Base-by-base conservation (phyloP, 2,113 vertebrate species). In the Bolborhynchus lineola region DNA sequence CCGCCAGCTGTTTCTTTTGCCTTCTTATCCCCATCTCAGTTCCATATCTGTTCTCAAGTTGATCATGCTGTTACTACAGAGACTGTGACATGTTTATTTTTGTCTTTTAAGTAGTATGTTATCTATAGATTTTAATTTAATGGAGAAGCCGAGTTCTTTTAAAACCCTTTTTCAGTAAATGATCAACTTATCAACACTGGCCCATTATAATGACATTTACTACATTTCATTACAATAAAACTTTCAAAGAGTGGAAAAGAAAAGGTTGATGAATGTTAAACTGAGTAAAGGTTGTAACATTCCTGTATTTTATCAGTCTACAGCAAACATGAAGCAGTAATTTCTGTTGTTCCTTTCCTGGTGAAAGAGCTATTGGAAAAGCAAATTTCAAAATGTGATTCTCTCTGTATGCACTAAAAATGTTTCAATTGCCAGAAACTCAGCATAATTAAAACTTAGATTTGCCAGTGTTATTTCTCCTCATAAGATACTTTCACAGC, bases 181-280 rank as follows among this genome's bases (percentile, higher is more conserved):
- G 81, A 93, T 95, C 42, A 28, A 88, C 86, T 94, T 96, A 96
- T 96, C 95, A 94, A 96, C 82, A 23, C 81, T 91, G 89, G 81
- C 46, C 93, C 96, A 93, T 93, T 93, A 86, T 79, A 96, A 52
- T 75, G 93, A 95, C 91, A 87, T 97, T 95, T 97, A 94, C 89
- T 96, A 69, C 60, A 81, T 95, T 96, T 96, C 80, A 91, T 90
- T 82, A 95, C 74, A 95, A 94, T 96, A 97, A 97, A 98, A 92
- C 78, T 90, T 93, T 90, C 76, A 78, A 95, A 95, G 82, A 68
- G 79, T 63, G 7, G 44, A 71, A 70, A 92, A 93, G 29, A 84
- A 96, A 95, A 83, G 35, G 77, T 47, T 96, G 87, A 95, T 94
- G 82, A 57, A 95, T 97, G 81, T 90, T 97, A 97, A 97, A 70